Evolutionary conservation across 2,888 invertebrate species (phyloP).

Genomic region (Eupsilia transversa): DNA sequence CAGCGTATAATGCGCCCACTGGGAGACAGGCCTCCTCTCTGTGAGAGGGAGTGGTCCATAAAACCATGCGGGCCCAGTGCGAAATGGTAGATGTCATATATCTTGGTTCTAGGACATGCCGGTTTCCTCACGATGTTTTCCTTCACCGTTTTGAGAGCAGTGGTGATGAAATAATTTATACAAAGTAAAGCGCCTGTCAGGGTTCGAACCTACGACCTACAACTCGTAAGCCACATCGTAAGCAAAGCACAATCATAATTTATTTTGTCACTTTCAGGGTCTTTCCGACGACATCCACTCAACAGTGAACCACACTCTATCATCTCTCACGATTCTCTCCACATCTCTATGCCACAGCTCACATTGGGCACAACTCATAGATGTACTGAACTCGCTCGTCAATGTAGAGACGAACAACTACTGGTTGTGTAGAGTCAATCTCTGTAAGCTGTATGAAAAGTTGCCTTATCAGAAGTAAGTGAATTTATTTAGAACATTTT

Average conservation of each 20-base stretch:
- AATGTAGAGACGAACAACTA: constrained; percentile 93
- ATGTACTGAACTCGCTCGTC: constrained; percentile 91
- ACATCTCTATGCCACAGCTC: constrained; percentile 91
- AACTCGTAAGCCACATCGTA: too few species aligned
- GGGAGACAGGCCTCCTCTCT: too few species aligned
- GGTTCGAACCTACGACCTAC: too few species aligned
- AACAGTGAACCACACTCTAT: constrained; percentile 93
- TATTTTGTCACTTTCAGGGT: constrained; percentile 88
- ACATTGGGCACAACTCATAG: constrained; percentile 89
- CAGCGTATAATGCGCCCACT: too few species aligned
- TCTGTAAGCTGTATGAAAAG: constrained; percentile 84
- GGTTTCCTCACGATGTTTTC: too few species aligned
- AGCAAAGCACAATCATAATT: background rate
- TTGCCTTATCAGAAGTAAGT: constrained; percentile 85
- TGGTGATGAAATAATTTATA: too few species aligned
- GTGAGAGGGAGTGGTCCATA: too few species aligned
- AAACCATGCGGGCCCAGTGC: too few species aligned
- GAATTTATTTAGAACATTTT: background rate
- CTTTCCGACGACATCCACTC: constrained; percentile 94
- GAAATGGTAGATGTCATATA: too few species aligned
- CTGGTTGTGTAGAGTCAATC: constrained; percentile 95
- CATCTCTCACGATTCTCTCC: constrained; percentile 91
- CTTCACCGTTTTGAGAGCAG: too few species aligned
- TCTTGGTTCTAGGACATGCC: too few species aligned
- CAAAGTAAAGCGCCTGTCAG: too few species aligned